These are phyloP conservation scores for Catharus ustulatus DNA, from an alignment of 2,797 vertebrate species.

Conservation along the genomic window DNA sequence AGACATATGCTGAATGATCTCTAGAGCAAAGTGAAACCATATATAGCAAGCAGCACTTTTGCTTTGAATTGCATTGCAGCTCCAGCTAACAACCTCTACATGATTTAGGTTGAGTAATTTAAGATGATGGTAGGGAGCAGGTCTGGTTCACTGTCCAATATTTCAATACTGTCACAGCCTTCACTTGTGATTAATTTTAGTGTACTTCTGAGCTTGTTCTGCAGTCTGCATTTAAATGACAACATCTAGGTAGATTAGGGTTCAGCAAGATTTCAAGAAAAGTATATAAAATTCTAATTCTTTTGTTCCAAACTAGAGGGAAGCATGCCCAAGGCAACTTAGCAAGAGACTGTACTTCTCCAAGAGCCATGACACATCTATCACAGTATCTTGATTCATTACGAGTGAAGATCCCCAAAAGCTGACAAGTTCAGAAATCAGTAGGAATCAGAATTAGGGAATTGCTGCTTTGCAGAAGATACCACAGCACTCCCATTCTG, in stretches of 20 bases:
- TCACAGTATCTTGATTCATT: not conserved
- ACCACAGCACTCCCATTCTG: not conserved
- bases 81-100: not conserved
- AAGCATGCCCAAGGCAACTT: not conserved
- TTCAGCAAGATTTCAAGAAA: not conserved
- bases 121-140: not conserved
- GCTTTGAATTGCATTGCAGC: not conserved
- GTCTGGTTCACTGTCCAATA: not conserved
- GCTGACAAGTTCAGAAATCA: not conserved
- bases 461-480: not conserved
- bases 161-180: not conserved
- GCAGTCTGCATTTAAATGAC: not conserved
- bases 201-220: not conserved
- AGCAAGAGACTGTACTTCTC: not conserved
- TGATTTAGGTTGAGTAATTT: not conserved
- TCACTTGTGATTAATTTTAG: not conserved
- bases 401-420: not conserved
- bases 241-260: not conserved
- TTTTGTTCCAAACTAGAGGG: not conserved
- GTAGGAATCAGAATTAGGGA: not conserved
- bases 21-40: not conserved
- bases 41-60: not conserved
- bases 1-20: conserved; percentile 21
- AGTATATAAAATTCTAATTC: not conserved
- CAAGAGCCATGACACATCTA: not conserved